These are phyloP conservation scores for Heliconius himera DNA, from an alignment of 1,140 invertebrate species.

Conservation along the genomic window DNA sequence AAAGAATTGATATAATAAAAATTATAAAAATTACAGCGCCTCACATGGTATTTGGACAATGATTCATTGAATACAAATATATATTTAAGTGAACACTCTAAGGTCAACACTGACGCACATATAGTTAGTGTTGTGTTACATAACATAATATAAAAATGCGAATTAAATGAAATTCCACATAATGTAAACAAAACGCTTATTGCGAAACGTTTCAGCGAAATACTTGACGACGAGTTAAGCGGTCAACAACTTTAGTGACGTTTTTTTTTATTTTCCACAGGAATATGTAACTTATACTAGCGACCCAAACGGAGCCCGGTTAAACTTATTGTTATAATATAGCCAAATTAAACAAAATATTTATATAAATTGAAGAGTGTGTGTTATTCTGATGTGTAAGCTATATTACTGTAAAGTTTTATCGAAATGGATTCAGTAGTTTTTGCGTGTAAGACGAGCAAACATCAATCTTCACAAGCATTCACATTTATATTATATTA, in stretches of 20 bases:
- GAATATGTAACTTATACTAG: background rate
- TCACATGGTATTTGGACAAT: conserved; percentile 21
- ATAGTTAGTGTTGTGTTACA: conserved; percentile 23
- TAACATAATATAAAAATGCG: conserved; percentile 28
- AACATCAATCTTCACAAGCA: no score
- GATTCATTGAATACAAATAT: conserved; percentile 34
- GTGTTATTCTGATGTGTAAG: no score
- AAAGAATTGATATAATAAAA: background rate
- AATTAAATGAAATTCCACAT: conserved; percentile 21
- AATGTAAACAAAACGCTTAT: conserved; percentile 7
- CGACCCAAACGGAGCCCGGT: no score
- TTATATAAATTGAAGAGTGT: no score
- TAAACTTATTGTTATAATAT: no score
- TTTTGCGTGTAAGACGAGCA: no score
- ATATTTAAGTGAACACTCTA: conserved; percentile 27
- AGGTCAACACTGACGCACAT: conserved; percentile 48
- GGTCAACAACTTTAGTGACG: background rate
- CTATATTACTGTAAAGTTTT: no score
- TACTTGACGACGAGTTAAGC: background rate
- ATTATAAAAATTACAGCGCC: conserved; percentile 1
- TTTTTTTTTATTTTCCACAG: background rate
- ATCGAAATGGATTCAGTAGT: no score
- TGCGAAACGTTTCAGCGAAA: conserved; percentile 12
- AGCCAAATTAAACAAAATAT: no score
- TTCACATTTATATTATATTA: no score